Evolutionary conservation across 53 echinoderm and acorn worm genomes (phyloP).

Genomic region (Temnopleurus reevesii): DNA sequence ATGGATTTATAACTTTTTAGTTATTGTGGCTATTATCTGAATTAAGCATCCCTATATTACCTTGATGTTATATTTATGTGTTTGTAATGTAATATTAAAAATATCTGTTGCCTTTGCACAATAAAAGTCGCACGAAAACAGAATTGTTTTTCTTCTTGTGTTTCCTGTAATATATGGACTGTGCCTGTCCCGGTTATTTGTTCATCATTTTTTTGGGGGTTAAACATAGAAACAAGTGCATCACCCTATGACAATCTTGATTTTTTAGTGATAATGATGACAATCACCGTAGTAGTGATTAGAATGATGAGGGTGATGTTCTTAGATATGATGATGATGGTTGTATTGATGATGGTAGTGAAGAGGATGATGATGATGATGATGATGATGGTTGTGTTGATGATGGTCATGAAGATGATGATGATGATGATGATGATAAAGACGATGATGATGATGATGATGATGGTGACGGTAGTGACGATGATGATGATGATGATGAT

Average conservation of each 20-base stretch:
- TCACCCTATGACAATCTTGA: too few species aligned
- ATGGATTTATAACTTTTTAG: constrained; percentile 1
- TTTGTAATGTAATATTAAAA: constrained; percentile 6
- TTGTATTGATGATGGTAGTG: too few species aligned
- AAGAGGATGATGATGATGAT: too few species aligned
- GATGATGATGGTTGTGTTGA: too few species aligned
- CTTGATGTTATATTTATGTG: background rate
- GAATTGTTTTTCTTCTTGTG: background rate
- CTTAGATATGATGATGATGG: too few species aligned
- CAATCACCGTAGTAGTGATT: too few species aligned
- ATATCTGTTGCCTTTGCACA: constrained; percentile 6
- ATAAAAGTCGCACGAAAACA: background rate
- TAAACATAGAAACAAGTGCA: background rate
- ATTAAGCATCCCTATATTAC: background rate
- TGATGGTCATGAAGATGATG: too few species aligned
- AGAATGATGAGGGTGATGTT: too few species aligned
- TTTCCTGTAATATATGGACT: background rate
- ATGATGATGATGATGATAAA: too few species aligned
- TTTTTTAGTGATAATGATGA: too few species aligned
- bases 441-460: too few species aligned
- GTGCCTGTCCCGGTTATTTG: background rate
- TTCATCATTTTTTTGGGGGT: background rate
- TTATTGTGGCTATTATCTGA: background rate
- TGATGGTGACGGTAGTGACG: too few species aligned
- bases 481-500: background rate